Base-by-base conservation (phyloP, 2,888 invertebrate species). In the Drosophila rellima region DNA sequence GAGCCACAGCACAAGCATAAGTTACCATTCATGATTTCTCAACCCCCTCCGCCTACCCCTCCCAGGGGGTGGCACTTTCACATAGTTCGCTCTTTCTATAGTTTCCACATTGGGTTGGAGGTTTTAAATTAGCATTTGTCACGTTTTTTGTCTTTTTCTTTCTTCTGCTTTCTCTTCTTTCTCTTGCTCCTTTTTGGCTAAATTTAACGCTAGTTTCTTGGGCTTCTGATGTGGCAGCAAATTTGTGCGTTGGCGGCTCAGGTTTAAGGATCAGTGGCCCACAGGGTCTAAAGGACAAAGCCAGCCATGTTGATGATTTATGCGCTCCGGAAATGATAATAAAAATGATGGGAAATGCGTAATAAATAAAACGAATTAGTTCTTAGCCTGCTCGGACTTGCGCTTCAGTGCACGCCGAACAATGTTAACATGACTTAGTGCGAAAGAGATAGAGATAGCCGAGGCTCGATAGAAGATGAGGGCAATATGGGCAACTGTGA, bases 91-190 rank as follows among this genome's bases (percentile, higher is more conserved):
- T 20, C 17, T 18, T 8, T 18, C 0, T 37, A 47, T 73, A 69
- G 77, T 82, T 78, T 61, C 8, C 7, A 33, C 13, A 37, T 64
- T 52, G 60, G 39, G 84, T 51, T 73, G 79, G 90, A 88, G 90
- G 89, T 72, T 88, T 90, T 81, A 90, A 90, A 90, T 90, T 90
- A 90, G 88, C 90, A 90, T 90, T 89, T 90, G 82, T 89, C 88
- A 89, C 85, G 80, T 83, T 87, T 71, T 75, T 80, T 74, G 76
- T 80, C 64, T 76, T 54, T 42, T 59, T 51, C 48, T 31, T 18
- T 52, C 61, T 65, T 37, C 45, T 52, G 47, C 59, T 62, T 23
- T 15, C 10, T 1, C 35, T 6, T 2, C 37, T 3, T 37, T 15
- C 37, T 15, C 23, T 15, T 44, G 11, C 11, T 17, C 29, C 17